Evolutionary conservation across 2,797 vertebrate genomes (phyloP), one percentile per base, ranked within the genome.

Genomic region (Sebastes itinus): DNA sequence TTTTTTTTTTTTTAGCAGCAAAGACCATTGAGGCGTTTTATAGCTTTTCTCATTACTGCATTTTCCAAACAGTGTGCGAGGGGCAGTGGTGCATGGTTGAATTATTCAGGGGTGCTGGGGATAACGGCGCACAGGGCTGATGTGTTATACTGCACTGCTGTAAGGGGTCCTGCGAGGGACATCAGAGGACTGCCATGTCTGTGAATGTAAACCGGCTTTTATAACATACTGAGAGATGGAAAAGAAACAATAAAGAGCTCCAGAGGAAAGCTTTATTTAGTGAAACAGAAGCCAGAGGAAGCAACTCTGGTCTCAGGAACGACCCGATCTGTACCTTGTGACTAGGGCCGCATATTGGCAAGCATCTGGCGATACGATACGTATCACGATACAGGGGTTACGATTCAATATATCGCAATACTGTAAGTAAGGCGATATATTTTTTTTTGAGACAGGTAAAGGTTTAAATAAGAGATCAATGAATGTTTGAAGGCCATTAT

Each of bases 61-160:
- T 97, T 97, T 97, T 96, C 94, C 90, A 98, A 98, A 97, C 96
- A 96, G 94, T 95, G 95, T 95, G 95, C 93, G 93, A 95, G 95
- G 85, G 96, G 95, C 95, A 95, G 93, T 89, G 94, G 94, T 95
- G 96, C 96, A 95, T 95, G 96, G 96, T 96, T 97, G 96, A 97
- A 97, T 98, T 97, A 98, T 97, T 98, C 96, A 97, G 96, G 78
- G 95, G 94, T 95, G 89, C 88, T 94, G 95, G 93, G 95, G 96
- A 96, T 86, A 87, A 87, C 93, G 92, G 96, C 92, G 96, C 92
- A 91, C 94, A 86, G 86, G 88, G 92, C 91, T 70, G 94, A 93
- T 93, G 94, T 91, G 93, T 88, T 96, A 94, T 95, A 96, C 95
- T 96, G 96, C 94, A 93, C 89, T 89, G 95, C 95, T 92, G 95